Evolutionary conservation across 2,113 vertebrate species (phyloP), one percentile per base, ranked within the genome.

Genomic region (Gnathonemus longibarbis): DNA sequence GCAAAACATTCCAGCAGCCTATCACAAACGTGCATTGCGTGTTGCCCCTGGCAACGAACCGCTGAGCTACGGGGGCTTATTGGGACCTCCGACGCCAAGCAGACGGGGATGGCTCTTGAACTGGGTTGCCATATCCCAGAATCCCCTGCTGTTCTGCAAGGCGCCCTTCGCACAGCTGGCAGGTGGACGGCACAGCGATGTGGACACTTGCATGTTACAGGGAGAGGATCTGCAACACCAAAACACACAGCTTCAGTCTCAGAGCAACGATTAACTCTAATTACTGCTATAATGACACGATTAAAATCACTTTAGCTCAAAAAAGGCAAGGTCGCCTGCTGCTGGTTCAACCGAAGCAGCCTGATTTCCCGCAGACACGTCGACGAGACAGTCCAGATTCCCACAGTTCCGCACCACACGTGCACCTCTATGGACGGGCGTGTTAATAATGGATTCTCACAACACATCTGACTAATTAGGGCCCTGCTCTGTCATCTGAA

Each of bases 261-360:
- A 48, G 39, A 84, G 74, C 35, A 8, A 39, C 35, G 35, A 42
- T 80, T 19, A 80, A 80, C 74, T 80, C 74, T 80, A 80, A 48
- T 84, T n/a, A 27, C 45, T 84, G 45, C 21, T 84, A 6, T 84
- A 80, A 80, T 42, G 74, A 42, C 74, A 42, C 35, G 39, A 80
- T 80, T 80, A 80, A 80, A 80, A 19, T 80, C 74, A 42, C 35
- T 84, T 84, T 84, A 84, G 83, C 45, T 10, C 83, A 84, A 84
- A 42, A 39, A 84, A 11, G 83, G 35, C 83, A 84, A 84, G 83
- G 45, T 46, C 8, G 83, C 45, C 83, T 84, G 42, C 83, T 46
- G 83, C 83, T 11, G 84, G 19, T 87, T 6, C 31, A 31, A 52
- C 49, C 5, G 4, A 87, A 53, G 48, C 21, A 49, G 84, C 11